These are phyloP conservation scores for Callosobruchus maculatus DNA, from an alignment of 2,888 invertebrate genomes.

Conservation along the genomic window DNA sequence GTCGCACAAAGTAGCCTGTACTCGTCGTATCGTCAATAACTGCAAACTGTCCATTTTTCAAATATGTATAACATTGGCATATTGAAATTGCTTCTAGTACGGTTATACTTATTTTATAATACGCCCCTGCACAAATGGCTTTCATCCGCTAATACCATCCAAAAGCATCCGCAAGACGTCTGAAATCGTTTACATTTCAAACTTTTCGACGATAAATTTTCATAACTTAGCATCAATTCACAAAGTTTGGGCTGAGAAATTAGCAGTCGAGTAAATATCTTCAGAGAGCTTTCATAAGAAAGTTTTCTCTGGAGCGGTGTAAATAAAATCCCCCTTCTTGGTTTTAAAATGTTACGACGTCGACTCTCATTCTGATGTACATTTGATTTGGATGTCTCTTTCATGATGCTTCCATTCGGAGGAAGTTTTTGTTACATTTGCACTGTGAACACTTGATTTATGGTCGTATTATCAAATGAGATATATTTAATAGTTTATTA, in stretches of 20 bases:
- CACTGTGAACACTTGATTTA: not conserved
- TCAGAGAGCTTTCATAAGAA: not conserved
- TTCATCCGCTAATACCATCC: not conserved
- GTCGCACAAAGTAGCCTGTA: no score
- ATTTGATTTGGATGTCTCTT: not conserved
- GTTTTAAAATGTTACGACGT: not conserved
- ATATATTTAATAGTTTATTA: no score
- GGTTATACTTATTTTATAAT: not conserved
- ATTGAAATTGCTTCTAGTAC: no score
- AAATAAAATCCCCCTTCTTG: not conserved
- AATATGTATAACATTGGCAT: no score
- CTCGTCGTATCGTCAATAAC: no score
- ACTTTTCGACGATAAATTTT: conserved; percentile 28
- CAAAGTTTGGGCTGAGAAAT: not conserved
- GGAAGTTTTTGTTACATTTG: not conserved
- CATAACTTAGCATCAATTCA: conserved; percentile 22
- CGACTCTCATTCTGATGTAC: not conserved
- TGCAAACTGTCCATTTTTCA: no score
- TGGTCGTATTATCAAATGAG: no score
- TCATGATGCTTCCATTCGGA: not conserved
- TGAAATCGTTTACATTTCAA: conserved; percentile 7
- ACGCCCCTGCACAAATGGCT: not conserved
- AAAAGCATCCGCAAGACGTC: not conserved
- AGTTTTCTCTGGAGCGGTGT: not conserved
- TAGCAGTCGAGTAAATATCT: not conserved